Conservation (phyloP, 2,113 vertebrate genomes). For the Colaptes auratus region DNA sequence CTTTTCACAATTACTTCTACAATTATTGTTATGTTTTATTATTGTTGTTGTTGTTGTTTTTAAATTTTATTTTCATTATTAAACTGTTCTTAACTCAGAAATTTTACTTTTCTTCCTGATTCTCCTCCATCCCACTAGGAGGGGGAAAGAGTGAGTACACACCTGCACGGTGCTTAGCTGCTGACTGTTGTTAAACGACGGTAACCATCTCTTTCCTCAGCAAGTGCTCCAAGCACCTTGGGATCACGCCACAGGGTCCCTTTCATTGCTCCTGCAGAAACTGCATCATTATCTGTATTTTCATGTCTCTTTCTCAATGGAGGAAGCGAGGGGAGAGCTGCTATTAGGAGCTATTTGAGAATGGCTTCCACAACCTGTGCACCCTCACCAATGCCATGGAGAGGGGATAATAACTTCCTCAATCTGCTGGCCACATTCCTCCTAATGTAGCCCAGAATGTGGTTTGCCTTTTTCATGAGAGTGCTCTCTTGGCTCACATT, state of each 20-base stretch:
- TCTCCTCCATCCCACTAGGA: background rate
- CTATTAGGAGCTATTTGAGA: background rate
- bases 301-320: background rate
- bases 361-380: background rate
- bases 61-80: background rate
- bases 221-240: background rate
- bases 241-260: background rate
- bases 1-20: no score
- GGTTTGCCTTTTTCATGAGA: background rate
- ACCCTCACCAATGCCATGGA: background rate
- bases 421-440: background rate
- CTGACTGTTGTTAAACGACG: background rate
- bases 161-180: background rate
- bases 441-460: slow-evolving; percentile 53
- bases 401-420: slow-evolving; percentile 12
- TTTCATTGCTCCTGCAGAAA: background rate
- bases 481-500: slow-evolving; percentile 41
- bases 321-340: background rate
- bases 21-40: background rate
- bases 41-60: no score
- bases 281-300: background rate
- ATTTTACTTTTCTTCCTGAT: background rate
- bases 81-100: background rate
- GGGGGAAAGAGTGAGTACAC: background rate
- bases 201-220: background rate